Percentiles rank a stretch among this genome's conserved stretches.
Conservation (phyloP, 2,797 vertebrate species). For the Girardinus metallicus region DNA sequence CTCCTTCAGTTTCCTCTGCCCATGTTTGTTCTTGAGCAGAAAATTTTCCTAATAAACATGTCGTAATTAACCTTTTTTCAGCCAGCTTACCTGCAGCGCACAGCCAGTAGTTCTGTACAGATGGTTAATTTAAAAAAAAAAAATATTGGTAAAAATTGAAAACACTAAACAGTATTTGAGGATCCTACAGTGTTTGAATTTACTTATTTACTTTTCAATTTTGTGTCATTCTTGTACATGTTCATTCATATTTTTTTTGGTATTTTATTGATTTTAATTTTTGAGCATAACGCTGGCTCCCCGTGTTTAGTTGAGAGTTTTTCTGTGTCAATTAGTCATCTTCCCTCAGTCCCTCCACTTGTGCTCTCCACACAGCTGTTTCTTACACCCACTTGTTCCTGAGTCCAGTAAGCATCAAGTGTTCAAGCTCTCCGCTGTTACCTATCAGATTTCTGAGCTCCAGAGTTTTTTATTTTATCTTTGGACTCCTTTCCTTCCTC, state of each 20-base stretch:
- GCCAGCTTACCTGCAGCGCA: not conserved
- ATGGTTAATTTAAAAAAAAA: not conserved
- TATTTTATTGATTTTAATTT: not conserved
- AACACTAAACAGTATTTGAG: not conserved
- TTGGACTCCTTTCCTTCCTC: not conserved
- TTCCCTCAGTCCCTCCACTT: not conserved
- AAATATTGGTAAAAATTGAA: not conserved
- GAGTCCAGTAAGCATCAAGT: not conserved
- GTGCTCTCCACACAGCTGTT: not conserved
- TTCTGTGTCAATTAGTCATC: not conserved
- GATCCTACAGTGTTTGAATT: not conserved
- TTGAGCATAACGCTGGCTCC: not conserved
- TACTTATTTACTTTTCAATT: not conserved
- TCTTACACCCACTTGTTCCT: conserved; percentile 3
- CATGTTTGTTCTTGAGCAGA: not conserved
- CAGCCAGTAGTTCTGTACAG: not conserved
- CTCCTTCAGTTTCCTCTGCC: not conserved
- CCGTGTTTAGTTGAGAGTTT: not conserved
- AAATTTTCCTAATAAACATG: not conserved
- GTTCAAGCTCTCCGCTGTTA: not conserved
- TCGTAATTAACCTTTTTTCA: not conserved
- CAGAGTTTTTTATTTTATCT: not conserved
- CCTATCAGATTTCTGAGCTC: not conserved
- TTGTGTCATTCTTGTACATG: not conserved
- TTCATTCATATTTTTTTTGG: not conserved